Base-by-base conservation (phyloP, 2,113 vertebrate genomes). In the Telmatochromis brachygnathus region DNA sequence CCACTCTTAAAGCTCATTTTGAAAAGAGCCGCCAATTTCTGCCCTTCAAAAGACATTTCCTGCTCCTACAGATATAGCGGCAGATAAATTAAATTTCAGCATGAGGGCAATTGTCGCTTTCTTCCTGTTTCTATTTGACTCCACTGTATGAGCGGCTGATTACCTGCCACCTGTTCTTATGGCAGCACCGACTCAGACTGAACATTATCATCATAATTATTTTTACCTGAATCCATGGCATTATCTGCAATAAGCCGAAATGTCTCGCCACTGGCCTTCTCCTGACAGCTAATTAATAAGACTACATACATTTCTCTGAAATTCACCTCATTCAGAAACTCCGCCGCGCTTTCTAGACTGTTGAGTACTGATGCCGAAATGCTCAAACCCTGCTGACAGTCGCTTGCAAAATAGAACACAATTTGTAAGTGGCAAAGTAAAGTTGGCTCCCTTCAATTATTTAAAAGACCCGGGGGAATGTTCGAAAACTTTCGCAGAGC, bases 261-360 rank as follows among this genome's bases (percentile, higher is more conserved):
- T 86, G 79, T 83, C 81, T 88, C 19, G 45, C 88, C 87, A 85
- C 45, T 87, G 92, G 91, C 82, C 68, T 58, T 87, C 86, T 89
- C 55, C 30, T 89, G 92, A 94, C 93, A 93, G 91, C 84, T 90
- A 92, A 94, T 95, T 94, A 92, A 93, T 92, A 83, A 60, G 12
- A 53, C 83, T 21, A 68, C 54, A 86, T 56, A 53, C 35, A 65
- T 84, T 88, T 58, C 21, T 45, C 81, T 65, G 88, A 81, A 84
- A 88, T 84, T 70, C 75, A 73, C 83, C 70, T 81, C 49, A 45
- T 70, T 81, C 49, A 53, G 58, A 23, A 19, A 58, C 65, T 55
- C 53, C 19, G 13, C 84, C 12, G 15, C 11, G 82, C 79, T 84
- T 86, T 80, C 13, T 70, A 88, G 51, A 79, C 68, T 85, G 26